A percentile compares a stretch with the other conserved stretches of the same genome.
These are phyloP conservation scores for Periophthalmus modestus DNA, from an alignment of 2,113 vertebrate genomes.

Conservation along the genomic window DNA sequence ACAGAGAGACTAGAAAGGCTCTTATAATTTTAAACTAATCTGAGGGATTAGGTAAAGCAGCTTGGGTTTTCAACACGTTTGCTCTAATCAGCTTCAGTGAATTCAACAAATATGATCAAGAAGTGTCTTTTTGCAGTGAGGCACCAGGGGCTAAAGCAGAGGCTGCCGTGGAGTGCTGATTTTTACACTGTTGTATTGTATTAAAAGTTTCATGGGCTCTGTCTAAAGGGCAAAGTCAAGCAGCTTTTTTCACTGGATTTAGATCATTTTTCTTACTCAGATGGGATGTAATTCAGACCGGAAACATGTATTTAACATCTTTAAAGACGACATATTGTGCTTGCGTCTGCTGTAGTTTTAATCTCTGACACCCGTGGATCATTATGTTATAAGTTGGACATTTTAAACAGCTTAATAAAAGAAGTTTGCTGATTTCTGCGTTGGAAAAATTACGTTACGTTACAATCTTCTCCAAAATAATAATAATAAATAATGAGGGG, in stretches of 20 bases:
- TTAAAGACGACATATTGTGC: too few relatives aligned
- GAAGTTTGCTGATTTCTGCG: too few relatives aligned
- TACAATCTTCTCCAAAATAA: too few relatives aligned
- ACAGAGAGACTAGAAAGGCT: constrained; percentile 53
- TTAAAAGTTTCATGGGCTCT: not conserved
- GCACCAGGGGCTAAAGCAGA: not conserved
- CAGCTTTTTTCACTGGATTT: not conserved
- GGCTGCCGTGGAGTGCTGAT: not conserved
- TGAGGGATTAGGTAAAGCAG: constrained; percentile 72
- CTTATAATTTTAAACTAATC: constrained; percentile 73
- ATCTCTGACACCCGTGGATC: too few relatives aligned
- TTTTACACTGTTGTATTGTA: not conserved
- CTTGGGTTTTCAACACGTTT: constrained; percentile 62
- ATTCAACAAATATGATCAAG: constrained; percentile 67
- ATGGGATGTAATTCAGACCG: too few relatives aligned
- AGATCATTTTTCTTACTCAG: not conserved
- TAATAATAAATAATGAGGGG: too few relatives aligned
- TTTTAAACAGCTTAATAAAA: too few relatives aligned
- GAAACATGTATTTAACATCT: too few relatives aligned
- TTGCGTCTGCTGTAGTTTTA: too few relatives aligned
- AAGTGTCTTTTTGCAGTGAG: constrained; percentile 6
- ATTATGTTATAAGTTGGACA: too few relatives aligned
- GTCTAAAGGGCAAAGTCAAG: not conserved
- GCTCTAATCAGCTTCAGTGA: constrained; percentile 64
- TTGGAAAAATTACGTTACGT: too few relatives aligned